Percentiles rank a stretch among this genome's conserved stretches.
Evolutionary conservation across 2,113 vertebrate genomes (phyloP).

Genomic region (Macaca fascicularis): T2T-MFA8v1.1 NC_088377.1:121948501-121949000

Average conservation of each 20-base stretch:
- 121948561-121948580: slow-evolving; percentile 67
- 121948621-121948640: slow-evolving; percentile 27
- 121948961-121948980: neutral
- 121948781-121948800: neutral
- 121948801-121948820: neutral
- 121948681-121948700: slow-evolving; percentile 33
- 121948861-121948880: neutral
- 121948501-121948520: slow-evolving; percentile 70
- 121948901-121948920: neutral
- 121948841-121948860: neutral
- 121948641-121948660: neutral
- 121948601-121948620: slow-evolving; percentile 40
- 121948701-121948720: slow-evolving; percentile 55
- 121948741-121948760: slow-evolving; percentile 12
- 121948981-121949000: neutral
- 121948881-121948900: neutral
- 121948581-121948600: slow-evolving; percentile 66
- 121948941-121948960: neutral
- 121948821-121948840: neutral
- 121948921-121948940: neutral
- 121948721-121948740: slow-evolving; percentile 22
- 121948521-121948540: slow-evolving; percentile 65
- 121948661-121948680: neutral
- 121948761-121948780: neutral
- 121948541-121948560: slow-evolving; percentile 52